phyloP scores from a whole-genome alignment of 2,888 invertebrate species.

The Apodemia mormo region DNA sequence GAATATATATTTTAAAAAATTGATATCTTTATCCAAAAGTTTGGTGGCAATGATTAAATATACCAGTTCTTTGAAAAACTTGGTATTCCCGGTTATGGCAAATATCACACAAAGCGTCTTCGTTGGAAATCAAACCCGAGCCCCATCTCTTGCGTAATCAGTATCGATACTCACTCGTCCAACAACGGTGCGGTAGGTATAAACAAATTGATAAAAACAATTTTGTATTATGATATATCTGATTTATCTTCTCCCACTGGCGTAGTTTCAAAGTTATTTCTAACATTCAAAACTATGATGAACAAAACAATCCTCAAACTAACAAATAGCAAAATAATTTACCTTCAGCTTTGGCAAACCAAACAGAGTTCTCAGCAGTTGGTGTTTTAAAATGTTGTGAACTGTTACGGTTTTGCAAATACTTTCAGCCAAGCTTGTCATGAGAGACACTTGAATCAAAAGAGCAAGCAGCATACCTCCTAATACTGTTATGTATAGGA shows the following conservation, averaged over 20 bases:
- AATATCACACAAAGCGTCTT: no score
- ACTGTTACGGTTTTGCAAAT: constrained; percentile 50
- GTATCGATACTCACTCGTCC: no score
- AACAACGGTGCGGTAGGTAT: no score
- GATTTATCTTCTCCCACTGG: background rate
- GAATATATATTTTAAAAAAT: no score
- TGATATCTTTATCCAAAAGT: no score
- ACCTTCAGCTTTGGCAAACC: constrained; percentile 64
- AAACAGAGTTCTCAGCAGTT: constrained; percentile 53
- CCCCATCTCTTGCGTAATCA: no score
- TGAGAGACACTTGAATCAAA: constrained; percentile 54
- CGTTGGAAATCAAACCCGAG: no score
- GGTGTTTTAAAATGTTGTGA: constrained; percentile 50
- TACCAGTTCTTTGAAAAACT: no score
- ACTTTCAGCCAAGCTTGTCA: constrained; percentile 47
- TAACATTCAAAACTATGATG: constrained; percentile 7
- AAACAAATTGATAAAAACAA: no score
- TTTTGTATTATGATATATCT: background rate
- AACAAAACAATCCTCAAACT: constrained; percentile 3
- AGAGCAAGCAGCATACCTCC: constrained; percentile 56
- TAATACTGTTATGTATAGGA: constrained; percentile 59
- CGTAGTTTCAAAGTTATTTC: background rate
- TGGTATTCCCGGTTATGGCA: no score
- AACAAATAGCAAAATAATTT: constrained; percentile 27
- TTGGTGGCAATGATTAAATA: no score